Evolutionary conservation across 2,113 vertebrate genomes (phyloP).

Genomic region (Brachionichthys hirsutus): DNA sequence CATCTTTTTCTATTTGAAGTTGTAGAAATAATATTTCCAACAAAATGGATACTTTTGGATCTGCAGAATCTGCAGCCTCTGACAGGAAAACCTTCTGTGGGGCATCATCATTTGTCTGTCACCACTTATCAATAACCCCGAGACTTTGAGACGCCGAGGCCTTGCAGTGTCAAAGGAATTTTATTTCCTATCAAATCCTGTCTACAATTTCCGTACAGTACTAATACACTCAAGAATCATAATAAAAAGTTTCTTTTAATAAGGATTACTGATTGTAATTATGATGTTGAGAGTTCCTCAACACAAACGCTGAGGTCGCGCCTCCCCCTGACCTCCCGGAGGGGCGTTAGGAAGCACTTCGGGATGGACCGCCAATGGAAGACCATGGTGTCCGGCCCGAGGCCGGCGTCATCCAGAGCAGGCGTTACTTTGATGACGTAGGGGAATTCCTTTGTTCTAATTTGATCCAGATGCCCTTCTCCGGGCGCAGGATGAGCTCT

Average conservation of each 20-base stretch:
- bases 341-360: background rate
- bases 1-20: background rate
- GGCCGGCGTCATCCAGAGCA: too few relatives aligned
- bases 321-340: background rate
- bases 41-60: background rate
- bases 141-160: too few relatives aligned
- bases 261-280: constrained; percentile 4
- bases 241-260: background rate
- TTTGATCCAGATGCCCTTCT: constrained; percentile 85
- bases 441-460: constrained; percentile 76
- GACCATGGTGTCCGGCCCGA: too few relatives aligned
- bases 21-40: background rate
- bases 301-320: background rate
- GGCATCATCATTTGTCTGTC: background rate
- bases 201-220: too few relatives aligned
- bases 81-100: background rate
- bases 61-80: background rate
- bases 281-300: constrained; percentile 4
- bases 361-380: background rate
- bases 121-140: too few relatives aligned
- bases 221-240: too few relatives aligned
- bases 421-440: background rate
- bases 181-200: too few relatives aligned
- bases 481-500: constrained; percentile 89
- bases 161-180: too few relatives aligned